Conservation (phyloP, 2,797 vertebrate genomes). For the Vireo griseus region DNA sequence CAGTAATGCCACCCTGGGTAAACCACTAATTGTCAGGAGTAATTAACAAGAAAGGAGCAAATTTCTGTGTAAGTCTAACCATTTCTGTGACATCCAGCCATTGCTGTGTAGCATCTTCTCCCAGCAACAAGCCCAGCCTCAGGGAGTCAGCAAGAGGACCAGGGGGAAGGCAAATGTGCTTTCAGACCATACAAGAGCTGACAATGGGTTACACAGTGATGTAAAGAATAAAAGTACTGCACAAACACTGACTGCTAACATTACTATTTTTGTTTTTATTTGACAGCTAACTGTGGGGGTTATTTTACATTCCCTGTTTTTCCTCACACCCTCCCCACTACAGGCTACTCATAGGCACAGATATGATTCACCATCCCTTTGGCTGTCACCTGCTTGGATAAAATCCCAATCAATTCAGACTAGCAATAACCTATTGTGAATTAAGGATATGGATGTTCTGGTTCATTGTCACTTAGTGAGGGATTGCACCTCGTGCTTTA, state of each 20-base stretch:
- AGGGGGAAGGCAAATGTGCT: not conserved
- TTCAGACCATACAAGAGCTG: not conserved
- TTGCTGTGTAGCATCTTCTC: not conserved
- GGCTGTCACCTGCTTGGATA: not conserved
- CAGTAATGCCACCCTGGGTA: not conserved
- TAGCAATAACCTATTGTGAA: not conserved
- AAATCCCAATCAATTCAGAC: not conserved
- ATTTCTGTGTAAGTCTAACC: not conserved
- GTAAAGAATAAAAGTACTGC: not conserved
- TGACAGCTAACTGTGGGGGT: not conserved
- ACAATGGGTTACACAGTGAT: not conserved
- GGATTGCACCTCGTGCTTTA: rapidly evolving
- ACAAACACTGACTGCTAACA: not conserved
- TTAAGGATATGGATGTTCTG: not conserved
- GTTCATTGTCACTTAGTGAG: not conserved
- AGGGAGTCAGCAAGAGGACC: not conserved
- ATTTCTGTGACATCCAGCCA: not conserved
- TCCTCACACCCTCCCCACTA: not conserved
- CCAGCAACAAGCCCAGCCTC: not conserved
- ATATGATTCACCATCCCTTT: not conserved
- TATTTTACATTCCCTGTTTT: not conserved
- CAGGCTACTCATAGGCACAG: not conserved
- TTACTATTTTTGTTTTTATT: not conserved
- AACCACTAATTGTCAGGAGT: not conserved
- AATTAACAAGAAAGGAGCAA: not conserved